Base-by-base conservation (phyloP, 2,888 invertebrate genomes). In the Agrilus biguttatus region DNA sequence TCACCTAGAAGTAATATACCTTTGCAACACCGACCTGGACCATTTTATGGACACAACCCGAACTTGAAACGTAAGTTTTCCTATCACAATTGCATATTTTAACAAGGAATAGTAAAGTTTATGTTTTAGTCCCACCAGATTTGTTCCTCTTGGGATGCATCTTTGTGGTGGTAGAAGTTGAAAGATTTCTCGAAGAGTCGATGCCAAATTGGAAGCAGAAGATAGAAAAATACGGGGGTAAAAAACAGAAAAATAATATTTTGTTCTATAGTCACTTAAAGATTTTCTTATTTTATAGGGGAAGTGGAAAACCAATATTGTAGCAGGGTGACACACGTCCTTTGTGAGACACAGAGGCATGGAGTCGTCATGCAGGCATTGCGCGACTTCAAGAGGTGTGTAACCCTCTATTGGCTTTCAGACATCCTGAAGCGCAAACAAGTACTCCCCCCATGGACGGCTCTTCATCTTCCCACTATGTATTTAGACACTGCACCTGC, bases 1-100 rank as follows among this genome's bases (percentile, higher is more conserved):
- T 43, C 62, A 5, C 64, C 68, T 13, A 61, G 67, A 33, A 49
- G 43, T 35, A 43, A 44, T 37, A 55, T 70, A 50, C 68, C 78
- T 44, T 62, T 77, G 54, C 71, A 78, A 46, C 61, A 69, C 55
- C 41, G 68, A 19, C 69, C 70, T 32, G 69, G 73, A 12, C 86
- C 88, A 56, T 91, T 88, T 66, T 90, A 87, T 65, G 91, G 93
- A 0, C 93, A 95, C 69, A 93, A 93, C 68, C 90, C 90, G 10
- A 86, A 86, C 62, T 70, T 91, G 38, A 90, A 88, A 69, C 61
- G 66, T 66, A 55, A 58, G 60, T 33, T 35, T 41, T 23, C 32
- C 10, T 46, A 40, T 39, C 19, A 41, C 36, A 32, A 39, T 13
- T 32, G 5, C n/a, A 39, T 35, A 28, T 43, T 45, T 19, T 32